Evolutionary conservation across 2,113 vertebrate species (phyloP).

Genomic region (Pristiophorus japonicus): DNA sequence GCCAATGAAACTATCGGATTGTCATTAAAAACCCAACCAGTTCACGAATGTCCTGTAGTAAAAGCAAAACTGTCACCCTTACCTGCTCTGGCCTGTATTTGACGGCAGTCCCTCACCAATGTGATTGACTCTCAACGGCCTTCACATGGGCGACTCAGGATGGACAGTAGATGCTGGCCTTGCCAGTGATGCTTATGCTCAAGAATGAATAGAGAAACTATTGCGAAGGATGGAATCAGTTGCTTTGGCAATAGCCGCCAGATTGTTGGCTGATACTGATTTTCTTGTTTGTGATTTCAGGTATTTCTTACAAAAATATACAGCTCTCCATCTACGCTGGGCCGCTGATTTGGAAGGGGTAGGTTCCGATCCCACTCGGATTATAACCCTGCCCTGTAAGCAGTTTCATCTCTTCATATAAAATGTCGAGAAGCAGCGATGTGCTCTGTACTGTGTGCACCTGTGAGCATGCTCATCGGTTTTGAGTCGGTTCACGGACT

Average conservation of each 20-base stretch:
- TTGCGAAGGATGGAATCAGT: neutral
- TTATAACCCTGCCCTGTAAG: neutral
- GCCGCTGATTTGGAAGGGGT: neutral
- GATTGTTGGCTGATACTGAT: neutral
- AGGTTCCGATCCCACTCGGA: neutral
- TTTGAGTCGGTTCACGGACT: too few species aligned
- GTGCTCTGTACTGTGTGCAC: too few species aligned
- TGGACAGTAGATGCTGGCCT: neutral
- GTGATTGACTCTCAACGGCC: too few species aligned
- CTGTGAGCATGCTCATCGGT: too few species aligned
- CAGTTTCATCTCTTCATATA: neutral
- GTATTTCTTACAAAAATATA: neutral
- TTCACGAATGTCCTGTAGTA: neutral
- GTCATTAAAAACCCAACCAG: neutral
- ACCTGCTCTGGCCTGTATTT: neutral
- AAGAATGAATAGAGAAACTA: neutral
- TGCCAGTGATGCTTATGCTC: neutral
- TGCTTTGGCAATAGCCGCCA: neutral
- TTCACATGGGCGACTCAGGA: too few species aligned
- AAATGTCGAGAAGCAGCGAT: neutral
- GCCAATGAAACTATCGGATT: neutral
- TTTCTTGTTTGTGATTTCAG: neutral
- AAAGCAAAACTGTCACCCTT: neutral
- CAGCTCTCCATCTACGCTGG: neutral
- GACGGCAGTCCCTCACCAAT: too few species aligned